phyloP scores from a whole-genome alignment of 2,888 invertebrate genomes.

The Periphyllus acericola region DNA sequence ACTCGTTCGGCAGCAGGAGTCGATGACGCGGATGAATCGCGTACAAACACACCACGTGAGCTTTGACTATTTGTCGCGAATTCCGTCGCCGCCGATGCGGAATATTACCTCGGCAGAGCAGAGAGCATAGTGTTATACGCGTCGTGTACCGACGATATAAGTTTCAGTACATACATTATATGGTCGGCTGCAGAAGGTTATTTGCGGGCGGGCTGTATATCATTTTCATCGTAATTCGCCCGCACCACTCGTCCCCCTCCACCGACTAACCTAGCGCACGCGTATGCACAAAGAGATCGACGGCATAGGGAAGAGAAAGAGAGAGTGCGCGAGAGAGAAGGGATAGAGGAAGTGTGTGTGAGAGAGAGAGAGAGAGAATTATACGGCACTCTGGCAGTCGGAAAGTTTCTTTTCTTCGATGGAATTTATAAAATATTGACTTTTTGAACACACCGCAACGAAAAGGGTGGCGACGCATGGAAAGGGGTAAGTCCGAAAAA shows the following conservation, averaged over 20 bases:
- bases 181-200: too few relatives aligned
- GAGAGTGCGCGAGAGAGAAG: too few relatives aligned
- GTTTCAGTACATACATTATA: too few relatives aligned
- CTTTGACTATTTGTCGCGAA: background rate
- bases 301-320: background rate
- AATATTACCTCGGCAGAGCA: background rate
- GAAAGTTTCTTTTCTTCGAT: conserved; percentile 47
- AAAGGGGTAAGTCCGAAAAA: conserved; percentile 21
- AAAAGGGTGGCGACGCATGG: background rate
- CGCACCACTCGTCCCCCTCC: too few relatives aligned
- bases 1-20: background rate
- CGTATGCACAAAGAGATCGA: background rate
- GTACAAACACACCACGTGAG: background rate
- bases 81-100: background rate
- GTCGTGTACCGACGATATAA: too few relatives aligned
- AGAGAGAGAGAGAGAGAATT: conserved; percentile 4
- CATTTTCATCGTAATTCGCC: conserved; percentile 16
- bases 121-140: too few relatives aligned
- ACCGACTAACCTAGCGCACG: background rate
- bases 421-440: conserved; percentile 56
- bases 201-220: conserved; percentile 26
- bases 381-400: conserved; percentile 24
- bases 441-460: conserved; percentile 31
- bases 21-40: background rate
- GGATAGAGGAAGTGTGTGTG: too few relatives aligned